Conservation (phyloP, 2,888 invertebrate genomes). For the Eutolmus rufibarbis region DNA sequence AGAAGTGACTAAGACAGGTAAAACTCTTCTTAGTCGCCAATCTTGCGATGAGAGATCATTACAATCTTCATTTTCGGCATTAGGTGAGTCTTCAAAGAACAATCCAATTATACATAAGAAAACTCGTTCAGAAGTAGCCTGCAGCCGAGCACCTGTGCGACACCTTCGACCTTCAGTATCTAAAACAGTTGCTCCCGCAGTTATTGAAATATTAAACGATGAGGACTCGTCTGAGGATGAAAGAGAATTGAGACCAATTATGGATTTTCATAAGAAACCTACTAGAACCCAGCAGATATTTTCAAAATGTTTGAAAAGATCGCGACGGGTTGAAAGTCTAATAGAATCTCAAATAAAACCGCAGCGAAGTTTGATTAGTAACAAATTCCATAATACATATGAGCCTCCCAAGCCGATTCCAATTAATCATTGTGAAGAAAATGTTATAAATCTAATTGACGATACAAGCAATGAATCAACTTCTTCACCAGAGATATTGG, state of each 20-base stretch:
- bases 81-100: not conserved
- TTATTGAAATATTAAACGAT: not conserved
- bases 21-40: not conserved
- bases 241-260: not conserved
- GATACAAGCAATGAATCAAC: not conserved
- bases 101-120: not conserved
- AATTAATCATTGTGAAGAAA: not conserved
- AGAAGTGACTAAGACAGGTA: not conserved
- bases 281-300: slow-evolving; percentile 12
- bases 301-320: slow-evolving; percentile 3
- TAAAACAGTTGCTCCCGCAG: not conserved
- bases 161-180: not conserved
- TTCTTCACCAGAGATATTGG: not conserved
- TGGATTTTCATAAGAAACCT: not conserved
- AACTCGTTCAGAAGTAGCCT: not conserved
- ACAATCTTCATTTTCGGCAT: not conserved
- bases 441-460: not conserved
- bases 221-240: not conserved
- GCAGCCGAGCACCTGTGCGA: not conserved
- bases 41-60: not conserved
- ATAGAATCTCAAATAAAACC: not conserved
- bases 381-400: not conserved
- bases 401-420: not conserved
- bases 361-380: not conserved
- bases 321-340: not conserved